Evolutionary conservation across 2,797 vertebrate species (phyloP), one percentile per base, ranked within the genome.

Genomic region (Helarctos malayanus): DNA sequence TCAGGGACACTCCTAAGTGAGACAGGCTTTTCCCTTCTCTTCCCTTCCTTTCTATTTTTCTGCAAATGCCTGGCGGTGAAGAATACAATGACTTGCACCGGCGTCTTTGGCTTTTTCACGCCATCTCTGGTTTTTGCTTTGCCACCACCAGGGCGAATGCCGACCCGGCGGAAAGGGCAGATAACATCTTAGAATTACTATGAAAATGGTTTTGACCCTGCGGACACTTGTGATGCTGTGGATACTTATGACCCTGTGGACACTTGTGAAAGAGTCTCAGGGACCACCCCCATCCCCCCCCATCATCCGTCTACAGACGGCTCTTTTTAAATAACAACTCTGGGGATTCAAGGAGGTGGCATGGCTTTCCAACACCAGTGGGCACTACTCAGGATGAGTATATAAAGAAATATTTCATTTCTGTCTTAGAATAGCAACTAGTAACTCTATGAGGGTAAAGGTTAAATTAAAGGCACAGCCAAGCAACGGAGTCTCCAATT

Each of bases 361-460:
- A 32, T n/a, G 52, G 27, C 85, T 82, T 93, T 83, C 85, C 18
- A 83, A 61, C 2, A 82, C 25, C 69, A 61, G 69, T 75, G 49
- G 90, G 35, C 21, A 83, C 61, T 73, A 63, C 16, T 16, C 19
- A 14, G 52, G n/a, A 29, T 86, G 80, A 91, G 81, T 81, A 82
- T 80, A 85, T 49, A 88, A 91, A 49, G 32, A 81, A 56, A n/a
- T 8, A 54, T 85, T 92, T 91, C 15, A 21, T 15, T 57, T 68
- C n/a, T 79, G 71, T 52, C 73, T 95, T 54, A 78, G 73, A 92
- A 86, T 14, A 85, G 76, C 59, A 96, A 86, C 2, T 89, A 86
- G 29, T 78, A 82, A 81, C 21, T 84, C 63, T 27, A 27, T 18
- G 27, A 91, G 47, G 21, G 11, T 38, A 47, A 79, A 59, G 25